Conservation (phyloP, 1,140 invertebrate species). For the Laodelphax striatellus region DNA sequence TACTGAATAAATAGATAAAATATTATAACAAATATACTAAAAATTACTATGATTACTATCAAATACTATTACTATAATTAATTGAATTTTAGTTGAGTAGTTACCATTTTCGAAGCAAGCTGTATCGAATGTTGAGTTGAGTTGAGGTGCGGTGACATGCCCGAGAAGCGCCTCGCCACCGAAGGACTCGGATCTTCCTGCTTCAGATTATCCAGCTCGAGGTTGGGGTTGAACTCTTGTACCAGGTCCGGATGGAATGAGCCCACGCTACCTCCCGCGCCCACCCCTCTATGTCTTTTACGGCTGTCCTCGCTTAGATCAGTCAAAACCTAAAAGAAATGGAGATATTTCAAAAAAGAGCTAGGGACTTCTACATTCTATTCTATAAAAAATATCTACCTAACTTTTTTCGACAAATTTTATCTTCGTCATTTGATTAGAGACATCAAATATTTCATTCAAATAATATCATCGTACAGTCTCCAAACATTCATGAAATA, state of each 20-base stretch:
- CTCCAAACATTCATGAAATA: too few relatives aligned
- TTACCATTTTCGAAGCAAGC: slow-evolving; percentile 52
- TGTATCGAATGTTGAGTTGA: slow-evolving; percentile 34
- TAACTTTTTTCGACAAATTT: too few relatives aligned
- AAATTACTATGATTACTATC: too few relatives aligned
- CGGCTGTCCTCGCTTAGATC: slow-evolving; percentile 19
- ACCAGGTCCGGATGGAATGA: slow-evolving; percentile 24
- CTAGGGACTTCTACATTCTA: background rate
- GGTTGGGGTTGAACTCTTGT: slow-evolving; percentile 59
- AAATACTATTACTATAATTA: too few relatives aligned
- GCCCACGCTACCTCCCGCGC: slow-evolving; percentile 1
- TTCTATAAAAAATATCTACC: background rate
- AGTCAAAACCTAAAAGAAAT: slow-evolving; percentile 31
- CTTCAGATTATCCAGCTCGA: slow-evolving; percentile 52
- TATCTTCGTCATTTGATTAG: too few relatives aligned
- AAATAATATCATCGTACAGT: too few relatives aligned
- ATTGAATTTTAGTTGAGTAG: too few relatives aligned
- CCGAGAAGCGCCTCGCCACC: slow-evolving; percentile 1
- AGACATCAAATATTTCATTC: too few relatives aligned
- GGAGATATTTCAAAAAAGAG: slow-evolving; percentile 5
- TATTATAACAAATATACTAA: too few relatives aligned
- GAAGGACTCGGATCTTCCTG: slow-evolving; percentile 18
- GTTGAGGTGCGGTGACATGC: slow-evolving; percentile 20
- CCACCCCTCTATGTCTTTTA: slow-evolving; percentile 17
- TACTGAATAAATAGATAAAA: too few relatives aligned